Conservation (phyloP, 2,113 vertebrate species). For the mouse (Mus musculus) region DNA sequence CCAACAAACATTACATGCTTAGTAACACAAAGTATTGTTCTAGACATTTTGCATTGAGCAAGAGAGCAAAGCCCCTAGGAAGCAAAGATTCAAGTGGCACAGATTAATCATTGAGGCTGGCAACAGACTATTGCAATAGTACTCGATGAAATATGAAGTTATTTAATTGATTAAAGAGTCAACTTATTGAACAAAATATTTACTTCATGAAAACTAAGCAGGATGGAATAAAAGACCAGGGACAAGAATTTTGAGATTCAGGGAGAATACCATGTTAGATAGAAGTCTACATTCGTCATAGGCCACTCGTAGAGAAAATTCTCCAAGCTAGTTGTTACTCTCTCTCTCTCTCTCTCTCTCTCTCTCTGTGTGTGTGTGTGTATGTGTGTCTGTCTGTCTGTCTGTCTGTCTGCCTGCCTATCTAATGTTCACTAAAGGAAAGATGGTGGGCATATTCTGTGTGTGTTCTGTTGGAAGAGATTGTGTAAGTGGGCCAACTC, state of each 20-base stretch:
- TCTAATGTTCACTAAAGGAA: neutral
- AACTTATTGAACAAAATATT: neutral
- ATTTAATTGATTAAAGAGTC: neutral
- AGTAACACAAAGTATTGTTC: neutral
- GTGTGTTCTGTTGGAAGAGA: neutral
- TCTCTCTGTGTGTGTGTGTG: too few relatives aligned
- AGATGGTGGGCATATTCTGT: neutral
- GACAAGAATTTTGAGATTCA: neutral
- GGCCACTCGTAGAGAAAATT: neutral
- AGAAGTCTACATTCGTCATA: neutral
- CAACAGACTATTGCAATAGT: neutral
- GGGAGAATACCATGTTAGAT: neutral
- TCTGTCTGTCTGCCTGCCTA: neutral
- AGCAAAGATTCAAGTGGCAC: neutral
- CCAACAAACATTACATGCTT: neutral
- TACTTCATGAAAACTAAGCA: neutral
- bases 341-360: neutral
- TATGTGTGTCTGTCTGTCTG: too few relatives aligned
- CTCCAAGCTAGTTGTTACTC: neutral
- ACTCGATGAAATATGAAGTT: neutral
- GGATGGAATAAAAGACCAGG: neutral
- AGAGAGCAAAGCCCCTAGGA: neutral
- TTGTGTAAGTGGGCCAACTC: neutral
- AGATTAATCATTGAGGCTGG: neutral
- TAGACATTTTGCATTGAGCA: neutral